Base-by-base conservation (phyloP, 2,797 vertebrate species). In the Caiman crocodilus region DNA sequence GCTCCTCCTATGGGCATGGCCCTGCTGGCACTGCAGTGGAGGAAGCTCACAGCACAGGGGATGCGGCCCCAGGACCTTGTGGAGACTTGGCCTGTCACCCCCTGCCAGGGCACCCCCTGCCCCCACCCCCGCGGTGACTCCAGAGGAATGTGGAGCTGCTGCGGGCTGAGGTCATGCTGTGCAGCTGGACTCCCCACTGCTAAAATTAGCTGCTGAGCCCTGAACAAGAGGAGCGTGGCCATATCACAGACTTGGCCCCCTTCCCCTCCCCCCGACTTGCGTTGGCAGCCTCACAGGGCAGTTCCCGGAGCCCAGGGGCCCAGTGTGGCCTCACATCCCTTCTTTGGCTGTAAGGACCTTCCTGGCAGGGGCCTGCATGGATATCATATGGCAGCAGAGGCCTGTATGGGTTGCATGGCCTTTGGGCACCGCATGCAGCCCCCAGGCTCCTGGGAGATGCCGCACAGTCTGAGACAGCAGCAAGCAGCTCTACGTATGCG, bases 251-350 rank as follows among this genome's bases (percentile, higher is more conserved):
- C 93, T 93, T 76, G 12, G 92, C 95, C 93, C 91, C 93, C 91
- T 88, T 67, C 5, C 84, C 87, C 74, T 92, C 94, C 35, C 35
- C 83, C 94, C 91, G 90, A 90, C 92, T 88, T 69, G 82, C 69
- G 77, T 95, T 94, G 96, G 95, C 96, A 95, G 56, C 79, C 2
- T 25, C 84, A 12, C 1, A 58, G 91, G 94, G 94, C 90, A 61
- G 95, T 95, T 96, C 95, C 96, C 92, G 94, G 92, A 96, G 90
- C 87, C 8, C 63, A 65, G 14, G 5, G 63, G 25, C 61, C 28
- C 28, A n/a, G 63, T n/a, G 28, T 8, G 23, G 59, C 59, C 59
- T 60, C 8, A 11, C 26, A 26, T 26, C 25, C 26, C 61, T 26
- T 28, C 61, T 26, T 13, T 12, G 61, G 61, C 5, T 14, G 28